phyloP scores from a whole-genome alignment of 2,888 invertebrate genomes.

The Norana najaformis region DNA sequence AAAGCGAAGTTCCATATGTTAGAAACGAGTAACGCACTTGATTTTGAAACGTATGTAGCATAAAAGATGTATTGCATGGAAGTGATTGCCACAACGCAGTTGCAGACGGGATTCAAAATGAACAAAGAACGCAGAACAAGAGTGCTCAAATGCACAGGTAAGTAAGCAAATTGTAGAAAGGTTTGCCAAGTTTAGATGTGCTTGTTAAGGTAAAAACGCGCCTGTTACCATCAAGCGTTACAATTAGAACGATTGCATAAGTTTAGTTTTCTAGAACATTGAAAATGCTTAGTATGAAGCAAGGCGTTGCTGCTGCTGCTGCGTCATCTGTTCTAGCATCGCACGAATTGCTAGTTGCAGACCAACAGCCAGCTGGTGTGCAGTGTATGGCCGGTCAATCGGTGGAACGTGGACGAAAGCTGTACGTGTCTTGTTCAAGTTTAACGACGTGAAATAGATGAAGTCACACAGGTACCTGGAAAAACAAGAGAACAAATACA shows the following conservation, averaged over 20 bases:
- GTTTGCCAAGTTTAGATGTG: background rate
- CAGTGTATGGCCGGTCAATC: slow-evolving; percentile 68
- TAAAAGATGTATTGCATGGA: background rate
- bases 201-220: background rate
- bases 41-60: background rate
- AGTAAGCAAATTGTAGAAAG: background rate
- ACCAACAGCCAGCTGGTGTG: slow-evolving; percentile 68
- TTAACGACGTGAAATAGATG: slow-evolving; percentile 77
- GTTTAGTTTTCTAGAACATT: background rate
- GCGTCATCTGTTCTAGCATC: slow-evolving; percentile 56
- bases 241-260: background rate
- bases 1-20: background rate
- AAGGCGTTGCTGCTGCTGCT: background rate
- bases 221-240: background rate
- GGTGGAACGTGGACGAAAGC: slow-evolving; percentile 82
- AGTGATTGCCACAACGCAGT: background rate
- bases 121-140: background rate
- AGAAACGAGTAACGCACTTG: background rate
- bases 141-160: background rate
- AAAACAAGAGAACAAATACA: slow-evolving; percentile 34
- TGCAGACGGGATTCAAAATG: background rate
- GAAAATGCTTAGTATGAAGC: background rate
- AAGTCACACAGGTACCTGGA: slow-evolving; percentile 79
- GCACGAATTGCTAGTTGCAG: slow-evolving; percentile 60
- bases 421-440: slow-evolving; percentile 67